These are phyloP conservation scores for Myiotriccus ornatus DNA, from an alignment of 2,797 vertebrate genomes.

Conservation along the genomic window DNA sequence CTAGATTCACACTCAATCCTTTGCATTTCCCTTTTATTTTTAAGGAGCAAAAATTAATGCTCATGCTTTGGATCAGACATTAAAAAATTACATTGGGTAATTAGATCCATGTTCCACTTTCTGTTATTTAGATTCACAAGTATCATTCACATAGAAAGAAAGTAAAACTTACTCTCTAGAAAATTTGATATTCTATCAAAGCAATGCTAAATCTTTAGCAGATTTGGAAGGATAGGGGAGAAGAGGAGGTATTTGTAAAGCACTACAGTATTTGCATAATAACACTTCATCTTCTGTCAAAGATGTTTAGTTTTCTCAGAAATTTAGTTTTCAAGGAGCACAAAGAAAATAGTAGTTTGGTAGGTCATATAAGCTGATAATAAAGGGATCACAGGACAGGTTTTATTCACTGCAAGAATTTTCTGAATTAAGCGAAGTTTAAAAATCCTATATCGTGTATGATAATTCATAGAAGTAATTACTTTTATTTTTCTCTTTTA, in stretches of 20 bases:
- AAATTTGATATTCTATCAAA: background rate
- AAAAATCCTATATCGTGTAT: background rate
- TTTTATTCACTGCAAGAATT: background rate
- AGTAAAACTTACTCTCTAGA: background rate
- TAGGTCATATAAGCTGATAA: background rate
- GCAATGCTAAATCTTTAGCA: background rate
- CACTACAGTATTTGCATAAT: background rate
- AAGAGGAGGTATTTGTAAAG: background rate
- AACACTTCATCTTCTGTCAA: background rate
- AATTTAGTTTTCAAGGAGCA: background rate
- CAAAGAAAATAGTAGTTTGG: background rate
- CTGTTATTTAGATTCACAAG: background rate
- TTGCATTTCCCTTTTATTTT: background rate
- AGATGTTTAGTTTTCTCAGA: background rate
- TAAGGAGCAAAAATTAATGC: background rate
- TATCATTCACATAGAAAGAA: background rate
- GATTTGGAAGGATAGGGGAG: background rate
- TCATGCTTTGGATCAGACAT: background rate
- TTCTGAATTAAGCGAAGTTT: background rate
- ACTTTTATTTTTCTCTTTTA: background rate
- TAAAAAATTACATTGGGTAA: background rate
- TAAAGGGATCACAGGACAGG: background rate
- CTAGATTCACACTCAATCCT: background rate
- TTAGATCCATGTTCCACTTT: background rate
- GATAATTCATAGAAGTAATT: background rate